Percentiles rank a stretch among this genome's conserved stretches.
Evolutionary conservation across 2,113 vertebrate genomes (phyloP).

Genomic region (Daboia siamensis): DNA sequence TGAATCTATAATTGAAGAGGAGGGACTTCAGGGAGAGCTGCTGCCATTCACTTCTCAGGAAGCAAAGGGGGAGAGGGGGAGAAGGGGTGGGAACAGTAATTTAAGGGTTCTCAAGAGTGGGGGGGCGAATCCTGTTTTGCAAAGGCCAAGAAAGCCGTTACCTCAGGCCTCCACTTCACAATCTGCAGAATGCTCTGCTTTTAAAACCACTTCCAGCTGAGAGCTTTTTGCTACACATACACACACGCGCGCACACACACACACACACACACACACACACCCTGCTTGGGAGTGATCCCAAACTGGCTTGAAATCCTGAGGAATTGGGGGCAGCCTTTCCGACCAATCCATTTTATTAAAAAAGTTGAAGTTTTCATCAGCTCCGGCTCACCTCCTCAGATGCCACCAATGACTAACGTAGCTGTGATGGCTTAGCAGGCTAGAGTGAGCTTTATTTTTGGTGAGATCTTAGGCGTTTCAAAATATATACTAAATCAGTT

Average conservation of each 20-base stretch:
- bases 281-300: background rate
- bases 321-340: background rate
- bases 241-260: too few species aligned
- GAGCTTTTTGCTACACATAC: too few species aligned
- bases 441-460: background rate
- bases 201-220: background rate
- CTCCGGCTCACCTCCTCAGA: background rate
- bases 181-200: background rate
- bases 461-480: background rate
- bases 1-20: constrained; percentile 27
- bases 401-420: background rate
- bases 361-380: background rate
- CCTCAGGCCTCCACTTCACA: background rate
- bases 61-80: background rate
- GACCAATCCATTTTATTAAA: background rate
- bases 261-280: too few species aligned
- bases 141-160: background rate
- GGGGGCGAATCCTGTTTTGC: background rate
- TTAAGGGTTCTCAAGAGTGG: background rate
- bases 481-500: background rate
- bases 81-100: background rate
- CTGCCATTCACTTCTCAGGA: constrained; percentile 15
- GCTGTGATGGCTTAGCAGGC: background rate
- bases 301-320: background rate
- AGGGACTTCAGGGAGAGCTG: background rate